Evolutionary conservation across 2,113 vertebrate genomes (phyloP).

Genomic region (Poecilia latipinna): DNA sequence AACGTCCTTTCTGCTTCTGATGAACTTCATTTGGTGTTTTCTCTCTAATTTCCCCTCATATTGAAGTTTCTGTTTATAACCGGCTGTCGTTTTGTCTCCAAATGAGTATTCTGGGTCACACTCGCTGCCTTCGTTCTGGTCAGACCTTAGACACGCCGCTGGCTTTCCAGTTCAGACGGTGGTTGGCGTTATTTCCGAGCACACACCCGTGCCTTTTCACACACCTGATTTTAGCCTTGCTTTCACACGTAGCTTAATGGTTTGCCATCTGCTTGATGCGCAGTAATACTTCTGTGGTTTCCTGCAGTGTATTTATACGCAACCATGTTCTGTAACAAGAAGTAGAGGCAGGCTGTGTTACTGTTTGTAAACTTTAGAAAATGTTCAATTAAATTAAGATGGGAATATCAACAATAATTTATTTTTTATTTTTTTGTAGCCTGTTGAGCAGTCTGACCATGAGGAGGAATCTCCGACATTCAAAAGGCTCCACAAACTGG

Average conservation of each 20-base stretch:
- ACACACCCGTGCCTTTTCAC: background rate
- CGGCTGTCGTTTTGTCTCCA: background rate
- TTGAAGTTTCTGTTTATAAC: background rate
- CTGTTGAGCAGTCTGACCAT: conserved; percentile 91
- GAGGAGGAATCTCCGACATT: conserved; percentile 94
- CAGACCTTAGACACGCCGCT: background rate
- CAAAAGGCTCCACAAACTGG: conserved; percentile 93
- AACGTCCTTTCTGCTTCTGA: conserved; percentile 52
- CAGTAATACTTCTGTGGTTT: conserved; percentile 38
- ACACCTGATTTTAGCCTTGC: conserved; percentile 1
- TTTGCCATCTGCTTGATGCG: background rate
- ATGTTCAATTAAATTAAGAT: background rate
- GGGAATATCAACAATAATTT: background rate
- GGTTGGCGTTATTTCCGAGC: conserved; percentile 36
- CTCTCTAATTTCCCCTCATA: background rate
- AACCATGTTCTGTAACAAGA: conserved; percentile 5
- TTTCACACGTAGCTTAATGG: background rate
- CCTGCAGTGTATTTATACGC: conserved; percentile 36
- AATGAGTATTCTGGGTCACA: conserved; percentile 1
- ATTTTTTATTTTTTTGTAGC: conserved; percentile 70
- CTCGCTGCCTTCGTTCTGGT: background rate
- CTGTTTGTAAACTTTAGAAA: background rate
- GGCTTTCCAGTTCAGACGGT: conserved; percentile 10
- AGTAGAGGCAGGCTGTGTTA: background rate
- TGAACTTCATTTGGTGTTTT: background rate